A percentile compares a stretch with the other conserved stretches of the same genome.
Conservation (phyloP, 2,797 vertebrate genomes). For the Oreochromis grahami region DNA sequence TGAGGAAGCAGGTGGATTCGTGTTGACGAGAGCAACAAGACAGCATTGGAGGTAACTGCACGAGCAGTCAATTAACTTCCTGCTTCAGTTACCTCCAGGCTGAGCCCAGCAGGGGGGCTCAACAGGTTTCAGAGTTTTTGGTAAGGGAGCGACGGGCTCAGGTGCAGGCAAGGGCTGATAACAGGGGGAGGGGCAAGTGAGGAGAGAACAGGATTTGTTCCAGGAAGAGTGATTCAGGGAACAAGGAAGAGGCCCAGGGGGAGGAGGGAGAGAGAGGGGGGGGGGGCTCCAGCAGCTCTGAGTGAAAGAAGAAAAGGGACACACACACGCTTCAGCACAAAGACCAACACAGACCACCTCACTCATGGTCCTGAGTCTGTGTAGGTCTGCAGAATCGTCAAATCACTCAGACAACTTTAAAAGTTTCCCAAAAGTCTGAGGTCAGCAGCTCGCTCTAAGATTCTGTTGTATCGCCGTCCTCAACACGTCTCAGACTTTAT, state of each 20-base stretch:
- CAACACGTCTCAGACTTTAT: background rate
- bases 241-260: constrained; percentile 3
- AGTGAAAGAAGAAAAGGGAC: constrained; percentile 32
- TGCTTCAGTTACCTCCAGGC: constrained; percentile 41
- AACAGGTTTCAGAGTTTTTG: constrained; percentile 7
- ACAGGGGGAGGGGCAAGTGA: background rate
- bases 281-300: constrained; percentile 33
- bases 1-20: constrained; percentile 22
- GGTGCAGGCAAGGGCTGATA: constrained; percentile 26
- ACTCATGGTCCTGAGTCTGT: background rate
- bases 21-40: constrained; percentile 52
- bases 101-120: background rate
- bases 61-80: constrained; percentile 42
- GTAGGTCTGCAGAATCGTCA: background rate
- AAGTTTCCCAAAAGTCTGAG: background rate
- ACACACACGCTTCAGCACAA: background rate
- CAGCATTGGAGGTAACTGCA: constrained; percentile 34
- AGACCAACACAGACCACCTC: background rate
- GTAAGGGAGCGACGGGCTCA: background rate
- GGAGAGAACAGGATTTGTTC: constrained; percentile 33
- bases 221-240: constrained; percentile 48
- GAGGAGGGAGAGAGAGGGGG: background rate
- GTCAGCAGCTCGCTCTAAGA: background rate
- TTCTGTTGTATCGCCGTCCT: background rate
- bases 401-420: background rate